phyloP scores from a whole-genome alignment of 2,888 invertebrate genomes.

The Hololepta plana region DNA sequence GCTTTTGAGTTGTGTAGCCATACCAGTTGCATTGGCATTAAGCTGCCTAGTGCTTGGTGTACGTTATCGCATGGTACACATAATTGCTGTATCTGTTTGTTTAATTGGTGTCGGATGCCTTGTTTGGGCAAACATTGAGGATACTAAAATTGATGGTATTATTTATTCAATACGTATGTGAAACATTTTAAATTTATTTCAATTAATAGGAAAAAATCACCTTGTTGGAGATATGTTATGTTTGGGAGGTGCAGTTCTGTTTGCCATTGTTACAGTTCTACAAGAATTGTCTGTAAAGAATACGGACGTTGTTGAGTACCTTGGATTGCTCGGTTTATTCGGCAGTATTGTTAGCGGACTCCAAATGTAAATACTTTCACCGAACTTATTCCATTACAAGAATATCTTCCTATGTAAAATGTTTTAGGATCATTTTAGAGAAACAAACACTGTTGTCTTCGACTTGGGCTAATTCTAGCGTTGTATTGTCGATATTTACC shows the following conservation, averaged over 20 bases:
- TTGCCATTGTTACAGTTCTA: constrained; percentile 60
- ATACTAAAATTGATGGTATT: constrained; percentile 45
- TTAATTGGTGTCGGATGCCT: constrained; percentile 68
- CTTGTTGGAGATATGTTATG: constrained; percentile 70
- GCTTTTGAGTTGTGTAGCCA: constrained; percentile 71
- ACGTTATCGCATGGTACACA: constrained; percentile 55
- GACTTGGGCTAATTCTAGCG: constrained; percentile 42
- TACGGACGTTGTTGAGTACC: constrained; percentile 58
- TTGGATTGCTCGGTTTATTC: constrained; percentile 65
- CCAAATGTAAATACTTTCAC: constrained; percentile 47
- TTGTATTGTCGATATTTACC: constrained; percentile 35
- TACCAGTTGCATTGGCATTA: constrained; percentile 60
- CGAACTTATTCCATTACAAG: neutral
- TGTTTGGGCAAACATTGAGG: constrained; percentile 67
- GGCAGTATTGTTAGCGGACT: constrained; percentile 59
- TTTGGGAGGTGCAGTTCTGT: constrained; percentile 57
- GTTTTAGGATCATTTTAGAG: constrained; percentile 39
- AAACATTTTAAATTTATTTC: constrained; percentile 1
- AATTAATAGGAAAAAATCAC: constrained; percentile 50
- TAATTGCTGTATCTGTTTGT: constrained; percentile 61
- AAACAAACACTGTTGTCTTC: constrained; percentile 46
- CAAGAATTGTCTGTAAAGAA: constrained; percentile 71
- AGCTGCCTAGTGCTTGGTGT: constrained; percentile 63
- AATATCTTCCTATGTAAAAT: neutral
- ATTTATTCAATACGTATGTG: neutral